Conservation (phyloP, 2,888 invertebrate genomes). For the Erebia ligea region DNA sequence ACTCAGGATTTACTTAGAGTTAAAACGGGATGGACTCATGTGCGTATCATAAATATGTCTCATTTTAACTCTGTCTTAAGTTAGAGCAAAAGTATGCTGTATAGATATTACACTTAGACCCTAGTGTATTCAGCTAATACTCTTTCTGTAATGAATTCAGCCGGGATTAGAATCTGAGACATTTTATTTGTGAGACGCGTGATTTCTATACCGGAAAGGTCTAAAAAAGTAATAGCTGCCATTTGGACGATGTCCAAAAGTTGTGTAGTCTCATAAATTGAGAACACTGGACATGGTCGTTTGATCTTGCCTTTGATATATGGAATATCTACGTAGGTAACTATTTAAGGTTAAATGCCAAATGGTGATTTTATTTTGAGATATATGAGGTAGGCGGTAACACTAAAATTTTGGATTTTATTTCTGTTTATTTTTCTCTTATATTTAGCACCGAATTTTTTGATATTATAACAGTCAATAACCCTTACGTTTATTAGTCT, state of each 20-base stretch:
- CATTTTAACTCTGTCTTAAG: no score
- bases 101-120: no score
- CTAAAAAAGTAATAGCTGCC: slow-evolving; percentile 9
- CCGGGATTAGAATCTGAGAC: neutral
- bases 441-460: no score
- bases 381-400: neutral
- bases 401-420: no score
- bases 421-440: no score
- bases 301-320: slow-evolving; percentile 22
- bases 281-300: slow-evolving; percentile 14
- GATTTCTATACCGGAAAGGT: slow-evolving; percentile 4
- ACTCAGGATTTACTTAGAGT: no score
- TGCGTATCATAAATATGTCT: no score
- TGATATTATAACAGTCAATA: no score
- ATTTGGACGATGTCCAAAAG: slow-evolving; percentile 31
- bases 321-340: neutral
- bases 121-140: no score
- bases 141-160: neutral
- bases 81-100: neutral
- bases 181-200: neutral
- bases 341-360: slow-evolving; percentile 1
- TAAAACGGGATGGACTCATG: no score
- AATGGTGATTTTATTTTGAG: neutral
- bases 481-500: no score
- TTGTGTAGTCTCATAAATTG: slow-evolving; percentile 31